phyloP scores from a whole-genome alignment of 2,113 vertebrate genomes.

The Pelmatolapia mariae region DNA sequence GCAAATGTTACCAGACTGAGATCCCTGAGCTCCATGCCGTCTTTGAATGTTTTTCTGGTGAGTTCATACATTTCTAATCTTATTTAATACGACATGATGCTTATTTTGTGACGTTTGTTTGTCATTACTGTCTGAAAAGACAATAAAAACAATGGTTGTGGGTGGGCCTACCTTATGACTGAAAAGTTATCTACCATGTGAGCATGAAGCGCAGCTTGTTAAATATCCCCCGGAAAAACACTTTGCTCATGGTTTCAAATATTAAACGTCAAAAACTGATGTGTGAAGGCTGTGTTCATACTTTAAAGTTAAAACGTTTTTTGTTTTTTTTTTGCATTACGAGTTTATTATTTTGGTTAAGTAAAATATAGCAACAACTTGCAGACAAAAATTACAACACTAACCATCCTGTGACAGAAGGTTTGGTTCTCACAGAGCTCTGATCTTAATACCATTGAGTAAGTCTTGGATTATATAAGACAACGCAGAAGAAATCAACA shows the following conservation, averaged over 20 bases:
- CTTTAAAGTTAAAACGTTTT: rapidly evolving
- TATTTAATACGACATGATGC: rapidly evolving
- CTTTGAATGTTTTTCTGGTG: neutral
- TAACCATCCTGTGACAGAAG: neutral
- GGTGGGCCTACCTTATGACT: neutral
- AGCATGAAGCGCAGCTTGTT: neutral
- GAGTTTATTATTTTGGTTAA: neutral
- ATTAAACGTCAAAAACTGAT: neutral
- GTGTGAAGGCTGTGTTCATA: neutral
- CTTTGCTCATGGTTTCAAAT: neutral
- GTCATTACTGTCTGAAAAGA: neutral
- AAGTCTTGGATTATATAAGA: neutral
- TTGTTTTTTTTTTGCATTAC: rapidly evolving
- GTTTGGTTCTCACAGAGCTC: neutral
- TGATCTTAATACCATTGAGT: neutral
- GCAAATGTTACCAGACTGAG: neutral
- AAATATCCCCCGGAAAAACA: neutral
- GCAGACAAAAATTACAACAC: neutral
- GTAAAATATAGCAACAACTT: neutral
- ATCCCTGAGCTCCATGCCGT: neutral
- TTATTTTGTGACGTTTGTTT: neutral
- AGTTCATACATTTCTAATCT: neutral
- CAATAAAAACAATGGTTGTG: neutral
- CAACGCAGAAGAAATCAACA: neutral
- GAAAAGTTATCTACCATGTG: neutral